phyloP scores from a whole-genome alignment of 2,113 vertebrate genomes.

The Coreoperca whiteheadi region DNA sequence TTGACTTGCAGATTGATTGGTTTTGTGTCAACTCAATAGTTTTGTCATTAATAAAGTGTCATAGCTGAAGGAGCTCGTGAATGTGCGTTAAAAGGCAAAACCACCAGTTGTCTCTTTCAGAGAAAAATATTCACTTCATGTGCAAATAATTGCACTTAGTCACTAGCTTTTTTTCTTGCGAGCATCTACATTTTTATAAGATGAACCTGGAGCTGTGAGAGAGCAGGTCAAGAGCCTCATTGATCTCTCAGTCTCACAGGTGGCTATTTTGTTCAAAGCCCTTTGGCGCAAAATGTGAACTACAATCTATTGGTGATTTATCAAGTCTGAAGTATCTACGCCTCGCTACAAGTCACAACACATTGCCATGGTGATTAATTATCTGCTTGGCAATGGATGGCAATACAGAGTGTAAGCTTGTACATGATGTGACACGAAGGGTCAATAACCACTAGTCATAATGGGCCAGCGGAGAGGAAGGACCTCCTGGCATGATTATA shows the following conservation, averaged over 20 bases:
- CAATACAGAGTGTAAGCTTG: conserved; percentile 62
- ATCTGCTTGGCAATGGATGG: conserved; percentile 65
- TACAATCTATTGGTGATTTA: conserved; percentile 85
- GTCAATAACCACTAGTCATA: conserved; percentile 75
- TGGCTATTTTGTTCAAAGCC: conserved; percentile 87
- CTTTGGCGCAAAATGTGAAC: conserved; percentile 81
- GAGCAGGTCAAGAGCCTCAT: conserved; percentile 87
- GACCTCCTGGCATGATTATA: conserved; percentile 41
- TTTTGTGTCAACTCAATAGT: conserved; percentile 36
- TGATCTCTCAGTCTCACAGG: conserved; percentile 85
- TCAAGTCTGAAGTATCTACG: conserved; percentile 80
- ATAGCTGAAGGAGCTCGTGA: conserved; percentile 9
- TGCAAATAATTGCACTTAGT: conserved; percentile 72
- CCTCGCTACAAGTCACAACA: conserved; percentile 71
- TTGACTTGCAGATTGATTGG: conserved; percentile 31
- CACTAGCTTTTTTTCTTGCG: conserved; percentile 64
- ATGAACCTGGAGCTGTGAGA: conserved; percentile 49
- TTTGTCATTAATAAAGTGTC: conserved; percentile 39
- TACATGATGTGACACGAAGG: conserved; percentile 68
- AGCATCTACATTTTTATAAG: conserved; percentile 35
- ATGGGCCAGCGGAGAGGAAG: conserved; percentile 24
- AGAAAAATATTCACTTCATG: conserved; percentile 17
- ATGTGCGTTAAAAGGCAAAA: conserved; percentile 1
- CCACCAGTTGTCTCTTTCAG: conserved; percentile 9
- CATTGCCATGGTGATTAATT: conserved; percentile 80